Evolutionary conservation across 2,113 vertebrate genomes (phyloP).

Genomic region (Neolamprologus longior): DNA sequence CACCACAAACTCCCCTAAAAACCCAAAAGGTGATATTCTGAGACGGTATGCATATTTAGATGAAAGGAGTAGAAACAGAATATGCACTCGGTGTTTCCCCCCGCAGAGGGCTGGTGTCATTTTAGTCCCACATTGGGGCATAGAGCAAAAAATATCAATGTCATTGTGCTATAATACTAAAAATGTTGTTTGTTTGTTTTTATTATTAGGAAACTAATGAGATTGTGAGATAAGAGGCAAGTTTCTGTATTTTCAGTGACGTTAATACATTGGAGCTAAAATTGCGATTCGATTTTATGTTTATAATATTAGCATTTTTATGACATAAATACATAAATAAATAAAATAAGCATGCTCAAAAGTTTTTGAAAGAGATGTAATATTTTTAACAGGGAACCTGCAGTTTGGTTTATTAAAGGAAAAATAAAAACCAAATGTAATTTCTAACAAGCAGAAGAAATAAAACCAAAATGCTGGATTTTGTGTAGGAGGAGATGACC

Average conservation of each 20-base stretch:
- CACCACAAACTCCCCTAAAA: background rate
- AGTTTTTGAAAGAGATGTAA: background rate
- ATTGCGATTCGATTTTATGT: rapidly evolving
- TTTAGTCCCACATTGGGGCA: background rate
- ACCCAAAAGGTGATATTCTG: constrained; percentile 2
- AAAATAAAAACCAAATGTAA: background rate
- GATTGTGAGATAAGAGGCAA: background rate
- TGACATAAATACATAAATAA: background rate
- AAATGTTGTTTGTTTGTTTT: background rate
- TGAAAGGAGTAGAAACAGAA: constrained; percentile 20
- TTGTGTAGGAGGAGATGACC: background rate
- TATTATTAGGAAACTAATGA: background rate
- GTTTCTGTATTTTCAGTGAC: background rate
- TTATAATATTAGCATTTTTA: background rate
- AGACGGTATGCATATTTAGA: constrained; percentile 34
- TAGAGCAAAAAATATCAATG: background rate
- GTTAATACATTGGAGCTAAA: background rate
- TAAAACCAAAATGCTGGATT: background rate
- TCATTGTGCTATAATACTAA: background rate
- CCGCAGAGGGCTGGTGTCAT: background rate
- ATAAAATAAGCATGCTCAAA: background rate
- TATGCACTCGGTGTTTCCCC: constrained; percentile 34
- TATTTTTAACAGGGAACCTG: background rate
- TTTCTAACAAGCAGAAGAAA: background rate
- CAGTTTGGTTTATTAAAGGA: background rate